Base-by-base conservation (phyloP, 1,140 invertebrate genomes). In the Orius insidiosus region DNA sequence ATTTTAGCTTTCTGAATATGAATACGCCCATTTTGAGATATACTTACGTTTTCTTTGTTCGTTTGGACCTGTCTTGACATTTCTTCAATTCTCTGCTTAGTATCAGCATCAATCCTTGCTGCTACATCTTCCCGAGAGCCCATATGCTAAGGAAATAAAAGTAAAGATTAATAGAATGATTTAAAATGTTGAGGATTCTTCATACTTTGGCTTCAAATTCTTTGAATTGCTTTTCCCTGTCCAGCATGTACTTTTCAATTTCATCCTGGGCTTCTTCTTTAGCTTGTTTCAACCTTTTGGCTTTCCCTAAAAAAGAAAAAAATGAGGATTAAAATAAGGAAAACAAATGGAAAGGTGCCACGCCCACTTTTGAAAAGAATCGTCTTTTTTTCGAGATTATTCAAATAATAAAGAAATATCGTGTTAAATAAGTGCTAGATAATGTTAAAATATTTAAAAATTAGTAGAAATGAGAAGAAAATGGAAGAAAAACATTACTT, bases 251-350 rank as follows among this genome's bases (percentile, higher is more conserved):
- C 59, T 89, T 90, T 61, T 98, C 93, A 59, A 98, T 93, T 67
- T 98, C 95, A 64, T 89, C 82, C 59, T 96, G 92, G 54, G 95
- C 95, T 68, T 99, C 95, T 64, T 98, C 93, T 67, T 98, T 99
- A 24, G 95, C 96, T 66, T 98, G 92, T 69, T 98, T 98, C 65
- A 98, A 75, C 60, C 94, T 76, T 58, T 85, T 82, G 52, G 93
- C 89, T 75, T 98, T 98, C 55, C 92, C 89, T 95, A 48, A 53
- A 53, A 54, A 43, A 34, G 48, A 46, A 37, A 51, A 38, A 24
- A 24, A 24, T n/a, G n/a, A n/a, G n/a, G 24, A 24, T 3, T 24
- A 24, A 3, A 24, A 24, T 24, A 24, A 24, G 24, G 13, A 33
- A 7, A 13, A 33, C n/a, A 15, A 14, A 14, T 9, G 16, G 6